phyloP scores from a whole-genome alignment of 1,140 invertebrate genomes.

The Gerris buenoi region DNA sequence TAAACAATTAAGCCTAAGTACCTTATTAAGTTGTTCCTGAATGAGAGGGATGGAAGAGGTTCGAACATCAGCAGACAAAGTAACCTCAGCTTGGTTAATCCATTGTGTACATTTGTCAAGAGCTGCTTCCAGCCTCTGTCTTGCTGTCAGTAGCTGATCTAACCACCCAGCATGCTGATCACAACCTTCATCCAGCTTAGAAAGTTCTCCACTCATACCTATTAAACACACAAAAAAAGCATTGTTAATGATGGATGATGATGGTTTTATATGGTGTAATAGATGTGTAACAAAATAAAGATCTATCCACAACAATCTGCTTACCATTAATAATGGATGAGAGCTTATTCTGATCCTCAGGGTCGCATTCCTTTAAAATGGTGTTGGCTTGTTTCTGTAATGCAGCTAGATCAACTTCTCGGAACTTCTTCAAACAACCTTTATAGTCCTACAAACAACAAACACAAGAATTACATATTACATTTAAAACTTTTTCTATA shows the following conservation, averaged over 20 bases:
- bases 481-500: no score
- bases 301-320: no score
- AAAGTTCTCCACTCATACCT: constrained; percentile 15
- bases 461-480: no score
- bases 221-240: no score
- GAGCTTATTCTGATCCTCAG: constrained; percentile 46
- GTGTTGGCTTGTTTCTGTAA: constrained; percentile 56
- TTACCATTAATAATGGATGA: constrained; percentile 42
- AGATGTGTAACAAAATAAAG: no score
- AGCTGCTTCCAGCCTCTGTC: constrained; percentile 64
- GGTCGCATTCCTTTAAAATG: constrained; percentile 65
- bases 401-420: constrained; percentile 51
- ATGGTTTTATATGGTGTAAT: no score
- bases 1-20: no score
- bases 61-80: constrained; percentile 59
- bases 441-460: constrained; percentile 44
- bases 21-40: constrained; percentile 67
- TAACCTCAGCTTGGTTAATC: constrained; percentile 74
- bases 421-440: constrained; percentile 59
- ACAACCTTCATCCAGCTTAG: constrained; percentile 12
- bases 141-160: constrained; percentile 52
- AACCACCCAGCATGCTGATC: constrained; percentile 27
- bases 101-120: constrained; percentile 65
- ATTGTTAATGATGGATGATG: no score
- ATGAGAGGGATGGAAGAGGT: constrained; percentile 60